Percentiles rank a stretch among this genome's conserved stretches.
Evolutionary conservation across 2,888 invertebrate species (phyloP).

Genomic region (Fragum whitleyi): DNA sequence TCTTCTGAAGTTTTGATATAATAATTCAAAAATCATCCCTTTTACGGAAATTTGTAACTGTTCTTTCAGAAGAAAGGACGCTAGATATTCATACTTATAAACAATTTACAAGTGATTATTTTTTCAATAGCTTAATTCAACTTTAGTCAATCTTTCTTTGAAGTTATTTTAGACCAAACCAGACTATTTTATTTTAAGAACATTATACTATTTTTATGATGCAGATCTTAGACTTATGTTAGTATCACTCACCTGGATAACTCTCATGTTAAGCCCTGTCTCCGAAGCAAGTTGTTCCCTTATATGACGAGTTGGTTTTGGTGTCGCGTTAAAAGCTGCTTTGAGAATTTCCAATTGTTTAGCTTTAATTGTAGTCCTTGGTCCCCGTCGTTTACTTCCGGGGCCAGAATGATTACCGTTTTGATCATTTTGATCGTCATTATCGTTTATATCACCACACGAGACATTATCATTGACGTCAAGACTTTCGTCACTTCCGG

Average conservation of each 20-base stretch:
- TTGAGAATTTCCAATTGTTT: slow-evolving; percentile 99
- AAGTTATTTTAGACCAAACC: no score
- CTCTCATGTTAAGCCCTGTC: slow-evolving; percentile 99
- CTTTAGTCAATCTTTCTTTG: no score
- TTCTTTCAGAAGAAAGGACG: no score
- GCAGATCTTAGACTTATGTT: no score
- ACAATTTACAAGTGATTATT: no score
- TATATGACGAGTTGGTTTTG: slow-evolving; percentile 99
- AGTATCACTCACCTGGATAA: slow-evolving; percentile 94
- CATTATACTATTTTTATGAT: no score
- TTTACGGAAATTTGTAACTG: no score
- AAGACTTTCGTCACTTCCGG: slow-evolving; percentile 65
- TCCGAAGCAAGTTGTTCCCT: slow-evolving; percentile 99
- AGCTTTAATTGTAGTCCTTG: slow-evolving; percentile 99
- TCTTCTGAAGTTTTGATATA: no score
- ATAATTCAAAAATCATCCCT: no score
- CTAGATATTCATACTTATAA: no score
- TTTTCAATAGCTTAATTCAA: no score
- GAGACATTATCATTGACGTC: slow-evolving; percentile 65
- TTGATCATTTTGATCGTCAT: slow-evolving; percentile 85
- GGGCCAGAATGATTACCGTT: slow-evolving; percentile 85
- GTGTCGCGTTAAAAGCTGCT: slow-evolving; percentile 99
- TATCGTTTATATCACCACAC: slow-evolving; percentile 63
- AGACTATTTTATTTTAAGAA: no score
- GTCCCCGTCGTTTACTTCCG: slow-evolving; percentile 90